A percentile compares a stretch with the other conserved stretches of the same genome.
phyloP scores from a whole-genome alignment of 2,888 invertebrate genomes.

The Corythucha ciliata region DNA sequence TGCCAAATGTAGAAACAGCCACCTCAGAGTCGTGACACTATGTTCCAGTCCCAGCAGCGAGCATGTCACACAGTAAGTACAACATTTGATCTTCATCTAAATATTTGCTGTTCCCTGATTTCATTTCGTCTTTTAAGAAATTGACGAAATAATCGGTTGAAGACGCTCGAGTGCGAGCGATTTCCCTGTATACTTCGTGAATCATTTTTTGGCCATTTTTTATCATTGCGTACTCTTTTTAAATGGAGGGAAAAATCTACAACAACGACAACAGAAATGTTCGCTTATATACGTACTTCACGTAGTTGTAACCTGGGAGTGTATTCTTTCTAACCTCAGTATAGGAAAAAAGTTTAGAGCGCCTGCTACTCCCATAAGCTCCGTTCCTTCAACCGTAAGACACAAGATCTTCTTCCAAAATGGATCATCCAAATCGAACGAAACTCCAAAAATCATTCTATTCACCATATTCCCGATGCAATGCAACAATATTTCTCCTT shows the following conservation, averaged over 20 bases:
- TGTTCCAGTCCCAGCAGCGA: conserved; percentile 82
- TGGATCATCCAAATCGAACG: conserved; percentile 57
- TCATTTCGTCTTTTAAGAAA: conserved; percentile 28
- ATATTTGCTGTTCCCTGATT: conserved; percentile 40
- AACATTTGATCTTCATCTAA: conserved; percentile 59
- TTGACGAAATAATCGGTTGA: conserved; percentile 41
- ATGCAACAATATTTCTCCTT: too few relatives aligned
- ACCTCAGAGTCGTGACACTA: conserved; percentile 64
- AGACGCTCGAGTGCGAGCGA: too few relatives aligned
- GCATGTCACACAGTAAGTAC: conserved; percentile 69
- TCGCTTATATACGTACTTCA: too few relatives aligned
- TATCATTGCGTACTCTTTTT: too few relatives aligned
- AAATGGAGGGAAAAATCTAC: conserved; percentile 19
- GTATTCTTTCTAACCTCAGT: conserved; percentile 54
- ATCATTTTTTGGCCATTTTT: conserved; percentile 61
- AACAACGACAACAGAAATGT: not conserved
- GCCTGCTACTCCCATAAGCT: conserved; percentile 72
- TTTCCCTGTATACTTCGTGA: conserved; percentile 58
- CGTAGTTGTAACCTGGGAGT: too few relatives aligned
- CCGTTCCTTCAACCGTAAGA: conserved; percentile 73
- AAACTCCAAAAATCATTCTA: conserved; percentile 65
- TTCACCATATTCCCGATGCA: conserved; percentile 68
- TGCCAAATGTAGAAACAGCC: conserved; percentile 73
- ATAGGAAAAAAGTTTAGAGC: conserved; percentile 76
- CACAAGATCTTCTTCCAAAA: conserved; percentile 68